Percentiles rank a stretch among this genome's conserved stretches.
These are phyloP conservation scores for Anguilla marmorata DNA, from an alignment of 2,797 vertebrate genomes.

Conservation along the genomic window DNA sequence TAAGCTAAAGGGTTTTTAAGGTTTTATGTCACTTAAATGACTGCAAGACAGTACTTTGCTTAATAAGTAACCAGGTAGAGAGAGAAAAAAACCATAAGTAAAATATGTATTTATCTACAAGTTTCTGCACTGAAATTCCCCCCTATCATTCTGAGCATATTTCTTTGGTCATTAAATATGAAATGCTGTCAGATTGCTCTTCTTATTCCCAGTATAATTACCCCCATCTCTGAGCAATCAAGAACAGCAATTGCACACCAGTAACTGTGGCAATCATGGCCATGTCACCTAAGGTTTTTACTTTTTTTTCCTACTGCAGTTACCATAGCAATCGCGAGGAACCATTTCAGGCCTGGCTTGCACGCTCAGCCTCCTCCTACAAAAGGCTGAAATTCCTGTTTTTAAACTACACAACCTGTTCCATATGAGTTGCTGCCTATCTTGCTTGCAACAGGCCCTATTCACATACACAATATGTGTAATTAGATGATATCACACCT, in stretches of 20 bases:
- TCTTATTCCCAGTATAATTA: not conserved
- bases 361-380: not conserved
- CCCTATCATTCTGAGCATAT: not conserved
- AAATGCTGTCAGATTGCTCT: not conserved
- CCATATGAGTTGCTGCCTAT: not conserved
- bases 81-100: not conserved
- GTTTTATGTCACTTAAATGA: not conserved
- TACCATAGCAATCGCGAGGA: slow-evolving; percentile 34
- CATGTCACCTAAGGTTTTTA: not conserved
- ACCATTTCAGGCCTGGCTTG: slow-evolving; percentile 32
- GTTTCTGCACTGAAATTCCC: not conserved
- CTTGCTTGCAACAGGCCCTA: not conserved
- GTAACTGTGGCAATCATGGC: slow-evolving; percentile 29
- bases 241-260: slow-evolving; percentile 16
- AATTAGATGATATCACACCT: not conserved
- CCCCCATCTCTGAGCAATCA: slow-evolving; percentile 17
- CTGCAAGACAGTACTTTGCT: not conserved
- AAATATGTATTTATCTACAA: not conserved
- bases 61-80: not conserved
- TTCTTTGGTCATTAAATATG: not conserved
- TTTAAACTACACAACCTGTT: not conserved
- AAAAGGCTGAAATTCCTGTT: not conserved
- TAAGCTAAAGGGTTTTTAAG: too few relatives aligned
- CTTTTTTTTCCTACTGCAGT: not conserved
- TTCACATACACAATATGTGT: not conserved